A percentile compares a stretch with the other conserved stretches of the same genome.
These are phyloP conservation scores for Agonopterix alstromeriana DNA, from an alignment of 2,888 invertebrate genomes.

Conservation along the genomic window DNA sequence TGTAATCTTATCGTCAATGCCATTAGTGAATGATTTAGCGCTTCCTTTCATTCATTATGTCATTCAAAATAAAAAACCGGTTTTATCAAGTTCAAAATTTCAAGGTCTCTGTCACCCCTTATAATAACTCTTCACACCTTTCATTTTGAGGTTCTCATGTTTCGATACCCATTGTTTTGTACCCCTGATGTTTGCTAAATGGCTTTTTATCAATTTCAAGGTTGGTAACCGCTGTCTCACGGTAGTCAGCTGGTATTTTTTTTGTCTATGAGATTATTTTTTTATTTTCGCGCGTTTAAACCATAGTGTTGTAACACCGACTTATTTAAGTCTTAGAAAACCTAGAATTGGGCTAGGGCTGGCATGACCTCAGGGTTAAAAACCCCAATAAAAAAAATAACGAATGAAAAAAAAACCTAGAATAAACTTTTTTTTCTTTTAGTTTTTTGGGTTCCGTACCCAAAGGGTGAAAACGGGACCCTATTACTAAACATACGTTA, in stretches of 20 bases:
- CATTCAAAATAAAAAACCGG: slow-evolving; percentile 19
- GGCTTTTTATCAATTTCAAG: slow-evolving; percentile 38
- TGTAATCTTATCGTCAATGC: slow-evolving; percentile 11
- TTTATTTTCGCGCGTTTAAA: too few species aligned
- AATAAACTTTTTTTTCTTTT: too few species aligned
- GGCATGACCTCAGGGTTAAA: too few species aligned
- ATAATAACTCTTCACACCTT: slow-evolving; percentile 27
- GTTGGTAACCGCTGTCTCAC: slow-evolving; percentile 35
- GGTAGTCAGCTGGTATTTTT: slow-evolving; percentile 19
- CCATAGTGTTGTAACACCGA: too few species aligned
- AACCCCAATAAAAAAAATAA: too few species aligned
- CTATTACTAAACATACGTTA: too few species aligned
- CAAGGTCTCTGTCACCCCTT: slow-evolving; percentile 24
- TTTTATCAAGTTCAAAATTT: slow-evolving; percentile 11
- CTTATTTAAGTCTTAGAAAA: too few species aligned
- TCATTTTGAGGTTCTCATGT: slow-evolving; percentile 20
- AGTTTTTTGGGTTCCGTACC: too few species aligned
- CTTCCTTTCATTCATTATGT: slow-evolving; percentile 13
- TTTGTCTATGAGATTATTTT: neutral
- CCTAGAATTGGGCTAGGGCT: too few species aligned
- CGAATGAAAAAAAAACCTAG: too few species aligned
- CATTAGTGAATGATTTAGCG: slow-evolving; percentile 18
- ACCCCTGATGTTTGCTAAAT: slow-evolving; percentile 46
- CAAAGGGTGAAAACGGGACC: too few species aligned
- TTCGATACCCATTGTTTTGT: slow-evolving; percentile 23